phyloP scores from a whole-genome alignment of 2,113 vertebrate species.

The Gorsachius goisagi region DNA sequence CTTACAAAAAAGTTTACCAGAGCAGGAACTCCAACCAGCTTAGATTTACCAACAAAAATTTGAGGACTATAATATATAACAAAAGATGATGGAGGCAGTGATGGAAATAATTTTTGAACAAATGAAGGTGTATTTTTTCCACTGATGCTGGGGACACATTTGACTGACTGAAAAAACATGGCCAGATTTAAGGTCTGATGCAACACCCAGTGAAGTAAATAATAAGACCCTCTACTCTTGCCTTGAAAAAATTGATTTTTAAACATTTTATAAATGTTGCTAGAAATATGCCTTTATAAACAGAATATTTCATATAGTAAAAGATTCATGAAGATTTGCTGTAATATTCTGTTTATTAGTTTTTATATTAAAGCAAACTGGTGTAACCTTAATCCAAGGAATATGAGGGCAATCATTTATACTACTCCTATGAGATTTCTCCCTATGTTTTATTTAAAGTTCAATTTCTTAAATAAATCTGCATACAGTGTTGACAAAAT shows the following conservation, averaged over 20 bases:
- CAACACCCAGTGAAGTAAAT: not conserved
- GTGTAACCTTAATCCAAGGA: not conserved
- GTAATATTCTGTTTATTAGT: not conserved
- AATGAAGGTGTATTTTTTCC: not conserved
- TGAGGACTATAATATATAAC: not conserved
- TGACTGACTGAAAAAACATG: not conserved
- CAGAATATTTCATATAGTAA: not conserved
- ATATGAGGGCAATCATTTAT: not conserved
- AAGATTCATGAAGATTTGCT: not conserved
- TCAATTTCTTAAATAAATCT: not conserved
- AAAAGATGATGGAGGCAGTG: not conserved
- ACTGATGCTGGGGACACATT: not conserved
- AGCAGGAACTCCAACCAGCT: not conserved
- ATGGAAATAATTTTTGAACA: not conserved
- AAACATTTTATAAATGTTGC: not conserved
- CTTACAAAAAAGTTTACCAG: not conserved
- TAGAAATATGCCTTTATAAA: not conserved
- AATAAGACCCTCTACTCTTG: not conserved
- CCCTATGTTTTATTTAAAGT: not conserved
- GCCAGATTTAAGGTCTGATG: not conserved
- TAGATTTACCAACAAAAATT: not conserved
- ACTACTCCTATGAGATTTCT: not conserved
- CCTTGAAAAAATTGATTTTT: not conserved
- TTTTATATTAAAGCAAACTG: not conserved
- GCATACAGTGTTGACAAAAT: not conserved